A percentile compares a stretch with the other conserved stretches of the same genome.
phyloP scores from a whole-genome alignment of 2,113 vertebrate species.

The Empidonax alnorum region DNA sequence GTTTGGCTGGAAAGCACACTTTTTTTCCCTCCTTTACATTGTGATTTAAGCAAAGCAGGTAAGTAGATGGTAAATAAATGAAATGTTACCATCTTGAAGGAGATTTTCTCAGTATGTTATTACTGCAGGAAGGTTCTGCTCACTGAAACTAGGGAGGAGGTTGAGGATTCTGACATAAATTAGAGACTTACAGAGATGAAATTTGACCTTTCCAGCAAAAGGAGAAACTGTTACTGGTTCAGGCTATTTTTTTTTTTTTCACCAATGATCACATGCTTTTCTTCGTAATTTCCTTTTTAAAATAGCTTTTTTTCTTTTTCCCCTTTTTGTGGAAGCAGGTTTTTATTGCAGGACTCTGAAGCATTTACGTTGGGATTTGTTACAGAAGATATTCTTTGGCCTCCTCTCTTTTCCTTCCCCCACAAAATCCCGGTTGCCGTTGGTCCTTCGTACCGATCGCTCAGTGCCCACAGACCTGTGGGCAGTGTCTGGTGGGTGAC shows the following conservation, averaged over 20 bases:
- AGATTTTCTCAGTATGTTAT: not conserved
- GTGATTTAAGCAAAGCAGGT: constrained; percentile 61
- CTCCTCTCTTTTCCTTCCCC: not conserved
- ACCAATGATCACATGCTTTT: constrained; percentile 9
- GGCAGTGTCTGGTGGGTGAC: not conserved
- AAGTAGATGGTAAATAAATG: constrained; percentile 71
- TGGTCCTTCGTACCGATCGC: fast-evolving
- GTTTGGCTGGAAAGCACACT: constrained; percentile 50
- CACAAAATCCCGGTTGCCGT: fast-evolving
- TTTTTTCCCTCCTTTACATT: not conserved
- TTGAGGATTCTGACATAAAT: not conserved
- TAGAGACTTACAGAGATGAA: not conserved
- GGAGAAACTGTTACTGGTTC: constrained; percentile 10
- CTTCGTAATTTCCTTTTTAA: not conserved
- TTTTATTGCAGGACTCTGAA: constrained; percentile 30
- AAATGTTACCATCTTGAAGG: constrained; percentile 44
- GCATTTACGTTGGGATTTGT: not conserved
- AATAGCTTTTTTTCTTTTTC: not conserved
- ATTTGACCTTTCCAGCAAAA: not conserved
- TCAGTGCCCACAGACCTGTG: not conserved
- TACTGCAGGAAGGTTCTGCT: not conserved
- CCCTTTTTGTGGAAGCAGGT: not conserved
- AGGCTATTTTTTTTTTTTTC: not conserved
- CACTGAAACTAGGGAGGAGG: not conserved
- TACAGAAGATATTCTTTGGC: not conserved